Conservation (phyloP, 2,113 vertebrate genomes). For the Phylloscopus trochilus region DNA sequence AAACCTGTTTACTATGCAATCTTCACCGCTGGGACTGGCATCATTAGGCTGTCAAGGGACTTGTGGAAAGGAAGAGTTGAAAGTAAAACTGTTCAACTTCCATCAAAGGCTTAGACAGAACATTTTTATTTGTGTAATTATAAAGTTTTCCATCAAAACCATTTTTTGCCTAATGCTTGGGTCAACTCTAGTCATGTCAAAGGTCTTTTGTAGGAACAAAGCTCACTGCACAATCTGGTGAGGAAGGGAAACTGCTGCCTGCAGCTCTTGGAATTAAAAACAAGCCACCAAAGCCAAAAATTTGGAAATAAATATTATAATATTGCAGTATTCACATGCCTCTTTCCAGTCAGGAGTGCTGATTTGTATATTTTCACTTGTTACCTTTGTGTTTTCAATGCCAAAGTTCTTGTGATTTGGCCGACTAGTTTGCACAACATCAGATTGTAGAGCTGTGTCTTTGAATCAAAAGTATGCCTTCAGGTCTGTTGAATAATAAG, state of each 20-base stretch:
- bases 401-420: not conserved
- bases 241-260: not conserved
- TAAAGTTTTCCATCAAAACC: not conserved
- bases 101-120: slow-evolving; percentile 3
- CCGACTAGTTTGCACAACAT: not conserved
- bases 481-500: not conserved
- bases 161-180: not conserved
- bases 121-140: not conserved
- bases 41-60: not conserved
- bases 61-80: not conserved
- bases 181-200: not conserved
- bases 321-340: not conserved
- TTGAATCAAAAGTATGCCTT: not conserved
- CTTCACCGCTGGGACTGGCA: not conserved
- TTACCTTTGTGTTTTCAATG: not conserved
- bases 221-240: not conserved
- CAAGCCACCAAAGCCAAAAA: not conserved
- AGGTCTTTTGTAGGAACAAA: not conserved
- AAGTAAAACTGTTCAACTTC: not conserved
- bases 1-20: not conserved
- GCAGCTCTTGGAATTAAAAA: not conserved
- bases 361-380: not conserved
- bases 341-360: not conserved
- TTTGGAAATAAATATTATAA: not conserved
- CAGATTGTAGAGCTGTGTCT: not conserved